A percentile compares a stretch with the other conserved stretches of the same genome.
Conservation (phyloP, 2,113 vertebrate species). For the Tonatia bakeri region DNA sequence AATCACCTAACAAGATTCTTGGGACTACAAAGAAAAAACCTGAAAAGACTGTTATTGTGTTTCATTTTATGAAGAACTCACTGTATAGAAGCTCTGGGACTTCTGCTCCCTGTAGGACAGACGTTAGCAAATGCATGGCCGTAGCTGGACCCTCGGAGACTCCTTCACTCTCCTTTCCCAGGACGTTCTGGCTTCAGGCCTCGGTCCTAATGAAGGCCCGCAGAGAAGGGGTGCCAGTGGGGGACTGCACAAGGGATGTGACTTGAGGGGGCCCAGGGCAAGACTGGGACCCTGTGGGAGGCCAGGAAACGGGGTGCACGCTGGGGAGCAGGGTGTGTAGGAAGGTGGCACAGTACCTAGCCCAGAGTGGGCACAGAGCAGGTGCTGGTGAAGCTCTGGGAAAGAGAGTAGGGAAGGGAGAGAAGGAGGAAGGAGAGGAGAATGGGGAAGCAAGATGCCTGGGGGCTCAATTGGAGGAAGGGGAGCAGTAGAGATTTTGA, state of each 20-base stretch:
- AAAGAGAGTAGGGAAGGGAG: background rate
- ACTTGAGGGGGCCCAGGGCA: background rate
- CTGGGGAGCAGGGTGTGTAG: background rate
- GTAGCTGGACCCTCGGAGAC: background rate
- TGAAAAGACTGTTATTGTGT: background rate
- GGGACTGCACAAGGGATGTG: background rate
- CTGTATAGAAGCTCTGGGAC: background rate
- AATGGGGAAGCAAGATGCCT: background rate
- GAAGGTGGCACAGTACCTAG: background rate
- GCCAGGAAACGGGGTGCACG: background rate
- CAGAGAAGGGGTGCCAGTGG: background rate
- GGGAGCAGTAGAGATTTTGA: background rate
- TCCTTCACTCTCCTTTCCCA: background rate
- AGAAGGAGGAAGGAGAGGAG: no score
- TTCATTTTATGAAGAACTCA: background rate
- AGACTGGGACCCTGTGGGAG: background rate
- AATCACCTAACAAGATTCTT: background rate
- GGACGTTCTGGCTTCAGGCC: background rate
- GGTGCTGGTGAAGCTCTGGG: background rate
- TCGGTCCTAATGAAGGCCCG: background rate
- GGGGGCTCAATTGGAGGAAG: background rate
- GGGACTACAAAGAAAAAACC: background rate
- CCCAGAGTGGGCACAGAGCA: background rate
- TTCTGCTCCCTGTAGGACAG: background rate
- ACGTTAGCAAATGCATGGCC: background rate